Evolutionary conservation across 2,797 vertebrate species (phyloP), one percentile per base, ranked within the genome.

Genomic region (Anabas testudineus): DNA sequence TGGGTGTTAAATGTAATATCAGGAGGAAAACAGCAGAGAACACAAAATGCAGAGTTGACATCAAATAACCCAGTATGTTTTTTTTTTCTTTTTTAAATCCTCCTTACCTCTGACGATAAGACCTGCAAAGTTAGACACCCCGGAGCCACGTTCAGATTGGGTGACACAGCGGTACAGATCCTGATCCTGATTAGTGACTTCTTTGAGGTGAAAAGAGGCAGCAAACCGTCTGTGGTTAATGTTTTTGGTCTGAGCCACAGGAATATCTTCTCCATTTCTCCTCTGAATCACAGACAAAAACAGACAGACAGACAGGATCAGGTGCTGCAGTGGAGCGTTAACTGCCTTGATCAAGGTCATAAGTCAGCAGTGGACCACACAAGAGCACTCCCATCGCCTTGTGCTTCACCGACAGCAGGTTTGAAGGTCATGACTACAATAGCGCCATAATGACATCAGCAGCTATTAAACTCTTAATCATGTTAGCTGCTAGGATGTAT

Each of bases 211-310:
- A 87, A 99, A 99, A 19, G 97, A 95, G 70, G 98, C 97, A 3
- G 97, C 97, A 78, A 99, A 99, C 76, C 97, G 95, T 91, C 98
- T 93, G 88, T 99, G 97, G 92, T 98, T 99, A 87, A 99, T 99
- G 91, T 97, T 98, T 88, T 99, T 99, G 46, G 95, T 99, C 88
- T 94, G 95, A 64, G 96, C 95, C 76, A 99, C 97, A 0, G 98
- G 98, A 73, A 98, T 99, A 83, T 99, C 97, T 90, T 99, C 97
- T 63, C 97, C 97, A 28, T 99, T 99, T 68, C 96, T 94, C 86
- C 94, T 96, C 98, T 99, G 87, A 61, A 90, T 90, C 76, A 74
- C 26, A 67, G 59, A 65, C 54, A 14, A 19, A 45, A n/a, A 19
- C 30, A 56, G 46, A 72, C 4, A 73, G n/a, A 72, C 5, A 69